Evolutionary conservation across 2,113 vertebrate species (phyloP), one percentile per base, ranked within the genome.

Genomic region (Mormyrus lacerda): DNA sequence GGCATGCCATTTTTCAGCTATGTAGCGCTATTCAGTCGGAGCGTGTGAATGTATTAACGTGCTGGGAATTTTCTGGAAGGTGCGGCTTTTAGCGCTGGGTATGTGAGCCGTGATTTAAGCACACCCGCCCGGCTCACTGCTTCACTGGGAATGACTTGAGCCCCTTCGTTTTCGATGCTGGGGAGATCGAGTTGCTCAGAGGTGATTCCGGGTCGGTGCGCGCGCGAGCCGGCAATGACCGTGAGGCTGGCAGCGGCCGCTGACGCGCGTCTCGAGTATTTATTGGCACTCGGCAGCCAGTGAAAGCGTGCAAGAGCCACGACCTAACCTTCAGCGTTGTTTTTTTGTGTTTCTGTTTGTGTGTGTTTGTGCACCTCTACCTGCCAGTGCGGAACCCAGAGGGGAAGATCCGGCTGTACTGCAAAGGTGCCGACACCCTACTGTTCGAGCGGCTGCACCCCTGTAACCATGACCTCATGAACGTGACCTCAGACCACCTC

Each of bases 381-480:
- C 35, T 89, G 53, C 84, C 91, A 98, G 98, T 98, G 17, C 96
- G 98, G 82, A 97, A 95, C 91, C 96, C 97, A 0, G 96, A 97
- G 92, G 98, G 98, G n/a, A 95, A 93, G 91, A 98, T 98, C 91
- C 95, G 97, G 0, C 96, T 98, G n/a, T 99, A 98, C 95, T 98
- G 98, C 94, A 99, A 99, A 92, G 98, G 98, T 0, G 98, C 98
- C 0, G 98, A 99, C 94, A 98, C 97, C 0, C 96, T 99, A 92
- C 93, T 99, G 85, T 94, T 99, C 45, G 97, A 98, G 87, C 94
- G 97, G 50, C 96, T 99, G 35, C 96, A 96, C 90, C 95, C 95
- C 0, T 48, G 94, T 82, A 96, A 95, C 92, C 97, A 96, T 27
- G 95, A 97, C 31, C 94, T 98, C 91, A 95, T 95, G 91, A 96